Conservation (phyloP, 1,140 invertebrate species). For the Laupala kohalensis region DNA sequence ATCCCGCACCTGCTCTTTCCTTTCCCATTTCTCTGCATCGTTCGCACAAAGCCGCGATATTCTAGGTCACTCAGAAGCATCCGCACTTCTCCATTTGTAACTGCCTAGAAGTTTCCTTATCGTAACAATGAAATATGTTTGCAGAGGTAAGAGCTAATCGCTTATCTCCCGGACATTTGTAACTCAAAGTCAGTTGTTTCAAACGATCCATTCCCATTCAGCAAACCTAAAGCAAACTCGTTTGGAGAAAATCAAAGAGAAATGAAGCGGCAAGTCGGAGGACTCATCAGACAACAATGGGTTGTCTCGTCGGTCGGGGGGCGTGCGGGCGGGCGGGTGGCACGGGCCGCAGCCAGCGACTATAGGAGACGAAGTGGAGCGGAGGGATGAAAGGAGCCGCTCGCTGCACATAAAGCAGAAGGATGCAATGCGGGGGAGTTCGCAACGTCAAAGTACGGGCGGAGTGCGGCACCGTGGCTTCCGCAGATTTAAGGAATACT, state of each 20-base stretch:
- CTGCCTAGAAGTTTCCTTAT: not conserved
- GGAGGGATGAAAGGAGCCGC: not conserved
- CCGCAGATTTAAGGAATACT: no score
- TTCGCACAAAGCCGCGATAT: no score
- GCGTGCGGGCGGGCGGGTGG: no score
- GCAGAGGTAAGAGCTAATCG: not conserved
- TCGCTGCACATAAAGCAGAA: no score
- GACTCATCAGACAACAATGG: not conserved
- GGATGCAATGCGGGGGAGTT: no score
- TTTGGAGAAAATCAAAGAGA: not conserved
- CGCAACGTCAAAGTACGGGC: no score
- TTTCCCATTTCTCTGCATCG: no score
- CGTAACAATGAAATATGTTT: not conserved
- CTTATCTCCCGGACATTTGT: not conserved
- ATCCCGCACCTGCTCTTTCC: no score
- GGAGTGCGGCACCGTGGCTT: no score
- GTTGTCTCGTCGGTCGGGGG: not conserved
- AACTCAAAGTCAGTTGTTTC: not conserved
- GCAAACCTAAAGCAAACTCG: not conserved
- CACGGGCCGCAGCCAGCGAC: no score
- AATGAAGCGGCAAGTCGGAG: not conserved
- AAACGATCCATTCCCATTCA: not conserved
- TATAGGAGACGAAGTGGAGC: not conserved
- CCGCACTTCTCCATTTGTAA: no score
- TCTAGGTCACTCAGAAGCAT: no score